Percentiles rank a stretch among this genome's conserved stretches.
phyloP scores from a whole-genome alignment of 2,113 vertebrate species.

The Hippocampus barbouri region DNA sequence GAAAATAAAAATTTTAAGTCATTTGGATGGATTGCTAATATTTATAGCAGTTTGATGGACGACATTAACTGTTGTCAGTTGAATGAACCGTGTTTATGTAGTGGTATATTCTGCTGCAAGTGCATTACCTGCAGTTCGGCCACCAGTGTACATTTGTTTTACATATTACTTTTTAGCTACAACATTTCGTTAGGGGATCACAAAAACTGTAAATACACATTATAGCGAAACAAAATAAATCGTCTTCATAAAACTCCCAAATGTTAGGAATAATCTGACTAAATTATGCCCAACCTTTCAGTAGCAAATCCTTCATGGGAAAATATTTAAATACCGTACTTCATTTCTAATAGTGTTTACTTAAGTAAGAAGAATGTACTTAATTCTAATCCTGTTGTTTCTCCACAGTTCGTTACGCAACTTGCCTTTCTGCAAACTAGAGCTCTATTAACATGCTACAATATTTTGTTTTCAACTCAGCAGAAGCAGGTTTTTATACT shows the following conservation, averaged over 20 bases:
- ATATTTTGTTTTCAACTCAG: neutral
- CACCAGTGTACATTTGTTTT: conserved; percentile 29
- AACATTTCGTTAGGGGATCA: neutral
- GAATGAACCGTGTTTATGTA: neutral
- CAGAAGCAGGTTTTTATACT: neutral
- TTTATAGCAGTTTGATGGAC: accelerated
- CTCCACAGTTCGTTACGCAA: neutral
- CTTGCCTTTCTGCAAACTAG: neutral
- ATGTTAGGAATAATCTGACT: neutral
- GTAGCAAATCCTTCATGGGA: neutral
- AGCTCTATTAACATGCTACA: neutral
- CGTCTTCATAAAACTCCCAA: neutral
- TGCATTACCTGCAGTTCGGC: conserved; percentile 57
- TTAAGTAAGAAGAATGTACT: neutral
- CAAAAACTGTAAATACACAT: neutral
- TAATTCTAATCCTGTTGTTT: neutral
- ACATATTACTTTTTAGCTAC: neutral
- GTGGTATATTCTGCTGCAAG: conserved; percentile 69
- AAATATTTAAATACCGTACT: neutral
- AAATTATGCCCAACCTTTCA: neutral
- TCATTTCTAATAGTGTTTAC: neutral
- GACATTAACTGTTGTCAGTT: neutral
- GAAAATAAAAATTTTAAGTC: accelerated
- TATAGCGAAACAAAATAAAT: neutral
- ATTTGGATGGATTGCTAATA: accelerated